These are phyloP conservation scores for Eupeodes latifasciatus DNA, from an alignment of 2,888 invertebrate genomes.

Conservation along the genomic window DNA sequence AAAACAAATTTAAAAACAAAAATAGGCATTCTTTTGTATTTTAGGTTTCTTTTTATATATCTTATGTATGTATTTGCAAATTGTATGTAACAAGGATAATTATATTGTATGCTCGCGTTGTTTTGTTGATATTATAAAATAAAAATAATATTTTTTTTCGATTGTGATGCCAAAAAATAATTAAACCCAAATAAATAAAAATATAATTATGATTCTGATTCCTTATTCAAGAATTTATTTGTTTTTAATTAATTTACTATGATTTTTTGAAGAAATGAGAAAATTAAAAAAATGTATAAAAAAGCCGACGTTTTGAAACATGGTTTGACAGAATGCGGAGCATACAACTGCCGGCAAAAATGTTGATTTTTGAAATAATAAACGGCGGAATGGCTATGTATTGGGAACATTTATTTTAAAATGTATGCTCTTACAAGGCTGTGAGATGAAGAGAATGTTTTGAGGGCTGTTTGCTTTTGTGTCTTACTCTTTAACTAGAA, in stretches of 20 bases:
- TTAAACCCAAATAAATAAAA: conserved; percentile 15
- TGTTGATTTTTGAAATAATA: no score
- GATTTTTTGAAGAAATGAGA: no score
- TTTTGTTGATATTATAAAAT: conserved; percentile 42
- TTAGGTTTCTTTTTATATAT: conserved; percentile 16
- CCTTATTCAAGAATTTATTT: conserved; percentile 22
- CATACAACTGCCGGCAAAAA: no score
- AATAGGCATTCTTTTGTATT: not conserved
- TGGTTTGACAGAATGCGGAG: no score
- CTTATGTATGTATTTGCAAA: conserved; percentile 11
- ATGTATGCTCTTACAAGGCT: no score
- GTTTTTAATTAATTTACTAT: not conserved
- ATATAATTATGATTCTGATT: conserved; percentile 54
- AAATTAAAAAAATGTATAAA: no score
- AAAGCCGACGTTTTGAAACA: no score
- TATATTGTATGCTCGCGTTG: conserved; percentile 41
- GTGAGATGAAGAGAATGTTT: no score
- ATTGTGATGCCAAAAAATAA: conserved; percentile 70
- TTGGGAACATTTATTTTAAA: no score
- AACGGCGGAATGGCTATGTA: no score
- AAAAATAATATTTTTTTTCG: conserved; percentile 42
- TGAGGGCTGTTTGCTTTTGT: no score
- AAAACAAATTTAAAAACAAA: not conserved
- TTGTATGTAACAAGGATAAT: conserved; percentile 21
- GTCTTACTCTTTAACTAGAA: no score